These are phyloP conservation scores for Turritopsis dohrnii DNA, from an alignment of 30 jellyfish, hydroid and myxozoan species.

Conservation along the genomic window DNA sequence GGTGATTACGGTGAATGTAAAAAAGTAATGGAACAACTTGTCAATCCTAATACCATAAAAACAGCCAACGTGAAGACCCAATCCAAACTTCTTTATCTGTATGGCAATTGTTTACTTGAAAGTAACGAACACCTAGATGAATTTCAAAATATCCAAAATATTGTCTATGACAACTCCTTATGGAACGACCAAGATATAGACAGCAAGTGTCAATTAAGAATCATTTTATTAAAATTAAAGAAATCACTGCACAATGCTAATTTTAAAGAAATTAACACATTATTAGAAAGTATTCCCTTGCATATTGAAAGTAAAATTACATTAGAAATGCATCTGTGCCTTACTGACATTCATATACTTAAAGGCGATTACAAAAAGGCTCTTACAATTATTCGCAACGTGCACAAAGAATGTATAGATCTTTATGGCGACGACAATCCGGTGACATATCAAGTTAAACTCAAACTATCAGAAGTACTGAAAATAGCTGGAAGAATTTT, in stretches of 20 bases:
- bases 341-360: not conserved
- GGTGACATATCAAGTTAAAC: not conserved
- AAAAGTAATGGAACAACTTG: not conserved
- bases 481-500: not conserved
- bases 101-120: not conserved
- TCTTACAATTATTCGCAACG: not conserved
- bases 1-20: not conserved
- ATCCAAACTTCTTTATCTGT: not conserved
- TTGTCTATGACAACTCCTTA: not conserved
- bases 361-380: not conserved
- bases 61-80: not conserved
- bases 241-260: not conserved
- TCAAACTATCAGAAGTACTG: not conserved
- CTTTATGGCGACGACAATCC: not conserved
- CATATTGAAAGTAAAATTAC: not conserved
- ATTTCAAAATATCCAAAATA: not conserved
- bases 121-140: too few relatives aligned
- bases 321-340: not conserved
- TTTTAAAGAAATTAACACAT: not conserved
- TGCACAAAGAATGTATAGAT: not conserved
- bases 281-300: too few relatives aligned
- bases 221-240: not conserved
- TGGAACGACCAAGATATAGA: not conserved
- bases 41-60: not conserved
- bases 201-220: not conserved